These are phyloP conservation scores for Anthopleura xanthogrammica DNA, from an alignment of 92 coral and sea anemone species.

Conservation along the genomic window DNA sequence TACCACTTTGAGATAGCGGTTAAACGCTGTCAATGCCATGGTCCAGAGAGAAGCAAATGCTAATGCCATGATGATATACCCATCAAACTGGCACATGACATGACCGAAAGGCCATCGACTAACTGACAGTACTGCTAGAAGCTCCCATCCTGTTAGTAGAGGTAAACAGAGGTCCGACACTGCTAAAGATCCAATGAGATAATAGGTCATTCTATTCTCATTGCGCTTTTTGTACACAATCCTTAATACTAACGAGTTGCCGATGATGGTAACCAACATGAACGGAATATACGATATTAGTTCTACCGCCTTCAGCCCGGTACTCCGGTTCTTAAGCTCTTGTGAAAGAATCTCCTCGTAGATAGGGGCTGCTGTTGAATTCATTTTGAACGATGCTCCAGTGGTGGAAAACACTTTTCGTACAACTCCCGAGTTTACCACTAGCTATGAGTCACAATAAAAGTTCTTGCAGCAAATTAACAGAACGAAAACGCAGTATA, in stretches of 20 bases:
- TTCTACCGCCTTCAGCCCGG: conserved; percentile 1
- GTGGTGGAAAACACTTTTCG: background rate
- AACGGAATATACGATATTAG: conserved; percentile 1
- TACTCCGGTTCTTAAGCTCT: conserved; percentile 15
- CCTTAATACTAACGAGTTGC: conserved; percentile 60
- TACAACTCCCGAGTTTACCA: background rate
- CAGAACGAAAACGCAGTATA: too few relatives aligned
- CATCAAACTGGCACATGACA: conserved; percentile 63
- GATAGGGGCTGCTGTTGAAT: background rate
- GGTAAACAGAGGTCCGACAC: conserved; percentile 58
- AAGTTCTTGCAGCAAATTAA: too few relatives aligned
- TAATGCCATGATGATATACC: conserved; percentile 53
- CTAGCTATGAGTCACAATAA: too few relatives aligned
- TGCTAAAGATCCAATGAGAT: conserved; percentile 61
- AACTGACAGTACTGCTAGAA: conserved; percentile 36
- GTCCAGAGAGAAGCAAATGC: conserved; percentile 60
- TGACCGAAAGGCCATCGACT: conserved; percentile 60
- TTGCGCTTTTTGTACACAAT: conserved; percentile 54
- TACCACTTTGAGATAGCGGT: conserved; percentile 69
- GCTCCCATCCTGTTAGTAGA: conserved; percentile 51
- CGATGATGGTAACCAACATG: conserved; percentile 29
- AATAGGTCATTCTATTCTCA: conserved; percentile 50
- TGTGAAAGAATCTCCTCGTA: background rate
- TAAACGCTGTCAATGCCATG: conserved; percentile 64
- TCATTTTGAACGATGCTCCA: background rate